Evolutionary conservation across 1,140 invertebrate genomes (phyloP).

Genomic region (Tetramorium alpestre): DNA sequence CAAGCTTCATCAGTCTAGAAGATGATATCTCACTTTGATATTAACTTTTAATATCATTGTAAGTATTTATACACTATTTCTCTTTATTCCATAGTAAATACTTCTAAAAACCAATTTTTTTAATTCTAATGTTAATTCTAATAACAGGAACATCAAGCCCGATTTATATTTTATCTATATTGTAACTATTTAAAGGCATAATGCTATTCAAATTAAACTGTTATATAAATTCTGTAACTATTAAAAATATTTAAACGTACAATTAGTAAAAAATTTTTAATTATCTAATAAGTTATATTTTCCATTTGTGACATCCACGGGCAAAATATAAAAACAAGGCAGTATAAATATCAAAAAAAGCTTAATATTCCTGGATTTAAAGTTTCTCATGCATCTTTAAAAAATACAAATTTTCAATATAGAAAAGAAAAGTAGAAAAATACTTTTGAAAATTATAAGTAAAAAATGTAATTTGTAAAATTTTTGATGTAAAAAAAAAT

Average conservation of each 20-base stretch:
- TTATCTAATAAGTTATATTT: background rate
- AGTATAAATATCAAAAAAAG: slow-evolving; percentile 19
- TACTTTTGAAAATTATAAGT: background rate
- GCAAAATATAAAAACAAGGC: slow-evolving; percentile 38
- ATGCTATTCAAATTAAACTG: background rate
- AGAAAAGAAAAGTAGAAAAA: background rate
- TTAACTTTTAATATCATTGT: background rate
- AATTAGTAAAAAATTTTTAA: background rate
- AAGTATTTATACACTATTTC: background rate
- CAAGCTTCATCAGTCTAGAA: slow-evolving; percentile 66
- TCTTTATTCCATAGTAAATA: background rate
- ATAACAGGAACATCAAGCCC: slow-evolving; percentile 16
- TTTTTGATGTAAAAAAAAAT: slow-evolving; percentile 7
- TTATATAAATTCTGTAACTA: background rate
- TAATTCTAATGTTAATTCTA: background rate
- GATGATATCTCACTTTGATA: background rate
- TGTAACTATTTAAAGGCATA: background rate
- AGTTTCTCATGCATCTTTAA: background rate
- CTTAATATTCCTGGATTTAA: slow-evolving; percentile 31
- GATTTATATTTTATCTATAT: background rate
- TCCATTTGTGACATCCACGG: background rate
- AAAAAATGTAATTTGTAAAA: background rate
- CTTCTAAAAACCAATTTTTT: background rate
- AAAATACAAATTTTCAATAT: slow-evolving; percentile 28
- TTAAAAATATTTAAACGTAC: background rate